phyloP scores from a whole-genome alignment of 2,113 vertebrate species.

The Pangasianodon gigas region DNA sequence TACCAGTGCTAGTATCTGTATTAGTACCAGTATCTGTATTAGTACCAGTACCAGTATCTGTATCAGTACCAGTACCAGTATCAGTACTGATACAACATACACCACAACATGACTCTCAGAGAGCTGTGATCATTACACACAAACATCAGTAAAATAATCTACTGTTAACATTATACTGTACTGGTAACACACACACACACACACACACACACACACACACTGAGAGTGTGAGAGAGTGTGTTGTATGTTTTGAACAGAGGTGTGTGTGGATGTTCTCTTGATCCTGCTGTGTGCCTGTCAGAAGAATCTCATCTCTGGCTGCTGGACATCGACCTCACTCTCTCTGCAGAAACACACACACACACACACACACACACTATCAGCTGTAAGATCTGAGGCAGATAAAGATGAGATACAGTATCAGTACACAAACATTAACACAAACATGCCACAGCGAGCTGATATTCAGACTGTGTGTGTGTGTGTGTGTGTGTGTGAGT shows the following conservation, averaged over 20 bases:
- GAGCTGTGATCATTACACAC: not conserved
- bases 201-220: no score
- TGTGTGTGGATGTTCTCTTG: not conserved
- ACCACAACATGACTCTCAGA: not conserved
- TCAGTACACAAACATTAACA: not conserved
- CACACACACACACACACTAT: not conserved
- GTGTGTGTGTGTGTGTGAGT: no score
- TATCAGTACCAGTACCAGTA: not conserved
- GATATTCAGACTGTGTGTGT: not conserved
- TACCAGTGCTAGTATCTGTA: not conserved
- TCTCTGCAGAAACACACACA: not conserved
- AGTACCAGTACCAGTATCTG: not conserved
- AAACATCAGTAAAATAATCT: not conserved
- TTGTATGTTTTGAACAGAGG: not conserved
- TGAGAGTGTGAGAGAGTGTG: not conserved
- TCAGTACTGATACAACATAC: not conserved
- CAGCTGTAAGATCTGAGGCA: not conserved
- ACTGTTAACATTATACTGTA: not conserved
- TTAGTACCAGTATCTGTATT: not conserved
- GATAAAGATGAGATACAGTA: not conserved
- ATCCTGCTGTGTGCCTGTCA: not conserved
- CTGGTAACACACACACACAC: not conserved
- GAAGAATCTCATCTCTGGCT: not conserved
- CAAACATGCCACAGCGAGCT: no score
- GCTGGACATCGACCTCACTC: not conserved